Conservation (phyloP, 1,140 invertebrate species). For the Oryzaephilus surinamensis region DNA sequence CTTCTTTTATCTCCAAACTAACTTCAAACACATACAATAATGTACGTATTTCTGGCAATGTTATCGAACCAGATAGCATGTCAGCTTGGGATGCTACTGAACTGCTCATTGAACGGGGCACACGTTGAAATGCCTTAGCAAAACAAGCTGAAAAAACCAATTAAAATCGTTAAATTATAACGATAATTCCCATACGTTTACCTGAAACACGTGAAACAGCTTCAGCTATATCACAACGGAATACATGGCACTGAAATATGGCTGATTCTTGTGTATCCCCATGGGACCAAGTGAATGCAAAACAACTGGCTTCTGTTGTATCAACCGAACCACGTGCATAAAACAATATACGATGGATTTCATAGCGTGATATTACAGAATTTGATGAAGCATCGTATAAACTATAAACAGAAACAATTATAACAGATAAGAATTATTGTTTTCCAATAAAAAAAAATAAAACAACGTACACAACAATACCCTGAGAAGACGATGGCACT, state of each 20-base stretch:
- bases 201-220: slow-evolving; percentile 71
- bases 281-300: slow-evolving; percentile 95
- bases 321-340: slow-evolving; percentile 85
- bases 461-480: slow-evolving; percentile 60
- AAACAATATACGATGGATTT: slow-evolving; percentile 88
- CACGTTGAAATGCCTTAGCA: slow-evolving; percentile 80
- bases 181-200: slow-evolving; percentile 20
- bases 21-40: slow-evolving; percentile 71
- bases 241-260: slow-evolving; percentile 94
- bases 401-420: too few species aligned
- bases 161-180: not conserved
- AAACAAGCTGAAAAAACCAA: slow-evolving; percentile 60
- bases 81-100: slow-evolving; percentile 43
- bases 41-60: slow-evolving; percentile 37
- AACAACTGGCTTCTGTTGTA: slow-evolving; percentile 77
- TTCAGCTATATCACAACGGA: slow-evolving; percentile 92
- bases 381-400: slow-evolving; percentile 77
- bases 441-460: not conserved
- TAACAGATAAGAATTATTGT: not conserved
- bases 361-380: slow-evolving; percentile 78
- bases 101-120: slow-evolving; percentile 63
- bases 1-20: slow-evolving; percentile 83
- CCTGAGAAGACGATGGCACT: slow-evolving; percentile 81
- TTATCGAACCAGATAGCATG: slow-evolving; percentile 40
- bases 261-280: slow-evolving; percentile 76